Evolutionary conservation across 2,113 vertebrate species (phyloP).

Genomic region (Lycocorax pyrrhopterus): DNA sequence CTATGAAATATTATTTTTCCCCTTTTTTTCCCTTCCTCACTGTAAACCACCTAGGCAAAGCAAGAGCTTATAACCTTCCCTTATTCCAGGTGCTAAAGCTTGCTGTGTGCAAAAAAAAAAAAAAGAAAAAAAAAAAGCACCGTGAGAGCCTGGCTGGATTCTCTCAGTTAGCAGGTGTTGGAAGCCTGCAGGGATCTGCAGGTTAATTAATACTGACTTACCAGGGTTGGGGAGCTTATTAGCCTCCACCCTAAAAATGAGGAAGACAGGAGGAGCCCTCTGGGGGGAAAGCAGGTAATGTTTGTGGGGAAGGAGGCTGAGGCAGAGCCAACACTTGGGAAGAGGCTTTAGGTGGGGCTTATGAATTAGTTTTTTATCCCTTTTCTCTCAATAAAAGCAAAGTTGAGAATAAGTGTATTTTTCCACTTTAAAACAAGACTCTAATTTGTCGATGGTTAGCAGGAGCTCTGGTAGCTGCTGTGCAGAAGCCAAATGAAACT

Average conservation of each 20-base stretch:
- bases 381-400: not conserved
- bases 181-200: constrained; percentile 57
- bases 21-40: too few relatives aligned
- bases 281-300: not conserved
- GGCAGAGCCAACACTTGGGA: not conserved
- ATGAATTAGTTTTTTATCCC: not conserved
- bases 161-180: constrained; percentile 54
- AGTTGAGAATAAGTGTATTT: not conserved
- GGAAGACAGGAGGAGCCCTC: constrained; percentile 51
- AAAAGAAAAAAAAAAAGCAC: not conserved
- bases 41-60: not conserved
- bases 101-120: not conserved
- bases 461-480: not conserved
- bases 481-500: not conserved
- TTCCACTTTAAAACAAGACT: not conserved
- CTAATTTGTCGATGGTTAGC: not conserved
- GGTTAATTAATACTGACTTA: constrained; percentile 64
- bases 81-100: constrained; percentile 7
- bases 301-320: not conserved
- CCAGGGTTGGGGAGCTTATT: constrained; percentile 50
- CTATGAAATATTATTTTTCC: not conserved
- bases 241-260: constrained; percentile 59
- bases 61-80: not conserved
- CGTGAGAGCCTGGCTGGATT: constrained; percentile 45
- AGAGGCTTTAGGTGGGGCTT: constrained; percentile 1